phyloP scores from a whole-genome alignment of 2,113 vertebrate genomes.

The Aphyosemion australe region DNA sequence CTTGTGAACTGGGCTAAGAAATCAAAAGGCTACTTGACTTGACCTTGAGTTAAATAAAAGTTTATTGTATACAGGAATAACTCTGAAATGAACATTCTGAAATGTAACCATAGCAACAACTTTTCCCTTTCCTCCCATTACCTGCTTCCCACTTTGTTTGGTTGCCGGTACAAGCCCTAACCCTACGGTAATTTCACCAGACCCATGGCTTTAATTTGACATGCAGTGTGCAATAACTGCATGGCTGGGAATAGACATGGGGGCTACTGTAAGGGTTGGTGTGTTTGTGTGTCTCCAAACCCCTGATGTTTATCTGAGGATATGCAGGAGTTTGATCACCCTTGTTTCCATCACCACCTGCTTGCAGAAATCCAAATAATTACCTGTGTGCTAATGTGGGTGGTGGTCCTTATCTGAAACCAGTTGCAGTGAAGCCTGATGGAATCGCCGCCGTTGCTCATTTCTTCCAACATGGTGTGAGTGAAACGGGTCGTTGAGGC shows the following conservation, averaged over 20 bases:
- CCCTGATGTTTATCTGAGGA: conserved; percentile 72
- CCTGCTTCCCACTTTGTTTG: conserved; percentile 22
- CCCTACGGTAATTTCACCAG: conserved; percentile 35
- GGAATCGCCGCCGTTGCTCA: conserved; percentile 32
- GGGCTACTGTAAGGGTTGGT: conserved; percentile 58
- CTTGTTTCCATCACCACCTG: conserved; percentile 73
- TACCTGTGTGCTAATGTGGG: conserved; percentile 60
- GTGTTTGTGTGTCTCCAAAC: conserved; percentile 44
- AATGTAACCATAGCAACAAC: neutral
- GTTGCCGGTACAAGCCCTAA: conserved; percentile 33
- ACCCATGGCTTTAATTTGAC: conserved; percentile 6
- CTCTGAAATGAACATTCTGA: too few species aligned
- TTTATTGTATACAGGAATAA: too few species aligned
- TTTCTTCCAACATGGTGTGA: conserved; percentile 26
- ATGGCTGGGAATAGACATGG: conserved; percentile 49
- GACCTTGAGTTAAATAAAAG: too few species aligned
- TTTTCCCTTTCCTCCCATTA: conserved; percentile 10
- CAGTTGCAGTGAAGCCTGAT: conserved; percentile 33
- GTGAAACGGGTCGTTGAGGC: conserved; percentile 20
- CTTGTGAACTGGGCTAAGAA: too few species aligned
- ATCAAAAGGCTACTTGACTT: too few species aligned
- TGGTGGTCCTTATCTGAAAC: conserved; percentile 62
- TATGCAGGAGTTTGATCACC: conserved; percentile 66
- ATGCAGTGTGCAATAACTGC: conserved; percentile 25
- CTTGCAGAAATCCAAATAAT: conserved; percentile 76